Evolutionary conservation across 2,797 vertebrate genomes (phyloP).

Genomic region (Enteromius trimaculatus): DNA sequence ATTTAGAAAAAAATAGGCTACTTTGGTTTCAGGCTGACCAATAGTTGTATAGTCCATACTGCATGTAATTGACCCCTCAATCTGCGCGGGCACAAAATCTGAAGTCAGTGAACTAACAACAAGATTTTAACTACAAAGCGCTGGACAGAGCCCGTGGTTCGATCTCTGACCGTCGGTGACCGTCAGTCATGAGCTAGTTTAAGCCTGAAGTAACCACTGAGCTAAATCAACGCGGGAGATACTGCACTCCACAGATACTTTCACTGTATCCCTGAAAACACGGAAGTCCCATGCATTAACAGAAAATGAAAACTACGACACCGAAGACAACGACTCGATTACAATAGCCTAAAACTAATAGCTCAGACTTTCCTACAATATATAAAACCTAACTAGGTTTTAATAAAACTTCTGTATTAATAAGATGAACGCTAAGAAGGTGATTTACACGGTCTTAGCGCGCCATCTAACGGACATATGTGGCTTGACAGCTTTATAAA

Average conservation of each 20-base stretch:
- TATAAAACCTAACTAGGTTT: not conserved
- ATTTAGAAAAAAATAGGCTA: no score
- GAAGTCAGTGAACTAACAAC: not conserved
- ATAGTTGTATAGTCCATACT: no score
- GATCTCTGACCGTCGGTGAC: not conserved
- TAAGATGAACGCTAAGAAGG: accelerated
- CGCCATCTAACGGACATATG: conserved; percentile 9
- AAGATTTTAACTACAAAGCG: conserved; percentile 40
- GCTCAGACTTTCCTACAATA: not conserved
- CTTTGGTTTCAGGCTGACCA: no score
- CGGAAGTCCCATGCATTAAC: not conserved
- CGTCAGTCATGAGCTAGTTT: accelerated
- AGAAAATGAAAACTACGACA: not conserved
- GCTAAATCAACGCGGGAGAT: conserved; percentile 53
- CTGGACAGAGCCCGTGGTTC: conserved; percentile 58
- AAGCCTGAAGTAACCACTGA: conserved; percentile 60
- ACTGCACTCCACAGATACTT: accelerated
- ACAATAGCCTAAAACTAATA: not conserved
- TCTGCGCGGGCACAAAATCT: not conserved
- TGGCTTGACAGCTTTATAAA: not conserved
- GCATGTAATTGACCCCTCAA: not conserved
- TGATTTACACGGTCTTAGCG: not conserved
- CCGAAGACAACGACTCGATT: not conserved
- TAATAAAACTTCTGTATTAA: not conserved
- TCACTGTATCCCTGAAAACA: not conserved